phyloP scores from a whole-genome alignment of 2,797 vertebrate species.

The Novumbra hubbsi region DNA sequence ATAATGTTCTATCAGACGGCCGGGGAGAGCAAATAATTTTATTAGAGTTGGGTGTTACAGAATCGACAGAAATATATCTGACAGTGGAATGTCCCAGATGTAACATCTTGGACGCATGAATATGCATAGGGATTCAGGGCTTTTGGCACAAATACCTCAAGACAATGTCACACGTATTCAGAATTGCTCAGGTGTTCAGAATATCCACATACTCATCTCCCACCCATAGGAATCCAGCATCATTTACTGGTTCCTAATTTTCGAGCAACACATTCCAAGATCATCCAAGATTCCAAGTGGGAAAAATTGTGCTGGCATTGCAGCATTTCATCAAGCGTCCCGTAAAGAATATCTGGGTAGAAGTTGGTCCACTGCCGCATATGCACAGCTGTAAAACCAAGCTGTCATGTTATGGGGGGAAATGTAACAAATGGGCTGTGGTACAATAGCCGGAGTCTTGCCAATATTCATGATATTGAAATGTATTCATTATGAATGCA shows the following conservation, averaged over 20 bases:
- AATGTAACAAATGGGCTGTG: conserved; percentile 1
- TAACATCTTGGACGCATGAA: conserved; percentile 59
- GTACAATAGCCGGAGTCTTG: neutral
- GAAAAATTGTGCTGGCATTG: conserved; percentile 8
- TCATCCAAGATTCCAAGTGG: conserved; percentile 6
- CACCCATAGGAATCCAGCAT: neutral
- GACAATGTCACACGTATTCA: neutral
- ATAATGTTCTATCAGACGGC: conserved; percentile 43
- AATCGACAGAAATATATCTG: conserved; percentile 50
- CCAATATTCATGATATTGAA: conserved; percentile 12
- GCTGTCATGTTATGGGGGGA: neutral
- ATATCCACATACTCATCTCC: neutral
- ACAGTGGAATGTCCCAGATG: conserved; percentile 61
- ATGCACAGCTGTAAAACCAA: conserved; percentile 5
- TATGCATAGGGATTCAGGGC: conserved; percentile 42
- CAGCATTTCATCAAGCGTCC: conserved; percentile 8
- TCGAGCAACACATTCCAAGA: neutral
- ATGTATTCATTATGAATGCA: conserved; percentile 6
- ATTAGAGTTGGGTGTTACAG: conserved; percentile 52
- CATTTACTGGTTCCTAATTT: neutral
- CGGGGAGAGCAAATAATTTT: conserved; percentile 50
- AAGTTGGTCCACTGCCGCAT: conserved; percentile 1
- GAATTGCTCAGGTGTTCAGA: neutral
- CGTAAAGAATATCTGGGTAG: neutral
- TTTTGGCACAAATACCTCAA: conserved; percentile 30